Evolutionary conservation across 2,797 vertebrate genomes (phyloP).

Genomic region (Amblyopsis hoosieri): DNA sequence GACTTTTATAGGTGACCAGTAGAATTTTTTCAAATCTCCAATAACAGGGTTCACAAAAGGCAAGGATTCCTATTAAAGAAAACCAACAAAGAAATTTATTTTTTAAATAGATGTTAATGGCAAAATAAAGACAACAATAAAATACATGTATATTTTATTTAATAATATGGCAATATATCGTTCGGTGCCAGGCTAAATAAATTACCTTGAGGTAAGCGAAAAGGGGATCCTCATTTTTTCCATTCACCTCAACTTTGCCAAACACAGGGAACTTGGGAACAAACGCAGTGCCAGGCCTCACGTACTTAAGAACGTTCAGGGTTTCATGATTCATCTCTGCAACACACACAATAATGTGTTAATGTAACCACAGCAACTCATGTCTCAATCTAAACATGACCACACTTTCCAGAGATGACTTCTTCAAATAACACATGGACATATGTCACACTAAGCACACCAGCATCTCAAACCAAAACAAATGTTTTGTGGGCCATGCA

Average conservation of each 20-base stretch:
- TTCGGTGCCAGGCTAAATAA: background rate
- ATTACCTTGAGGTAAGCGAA: constrained; percentile 80
- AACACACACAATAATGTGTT: constrained; percentile 15
- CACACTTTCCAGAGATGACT: no score
- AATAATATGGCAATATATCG: background rate
- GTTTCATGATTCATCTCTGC: constrained; percentile 80
- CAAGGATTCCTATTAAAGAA: constrained; percentile 67
- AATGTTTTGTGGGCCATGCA: no score
- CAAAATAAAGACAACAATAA: constrained; percentile 2
- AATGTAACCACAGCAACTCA: background rate
- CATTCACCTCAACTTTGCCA: constrained; percentile 80
- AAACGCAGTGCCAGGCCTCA: constrained; percentile 79
- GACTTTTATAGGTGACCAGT: constrained; percentile 80
- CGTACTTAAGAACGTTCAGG: constrained; percentile 75
- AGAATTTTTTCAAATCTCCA: constrained; percentile 79
- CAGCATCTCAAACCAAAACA: no score
- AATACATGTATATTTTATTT: background rate
- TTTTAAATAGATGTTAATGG: background rate
- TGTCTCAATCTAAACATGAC: no score
- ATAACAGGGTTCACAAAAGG: constrained; percentile 79
- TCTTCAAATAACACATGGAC: no score
- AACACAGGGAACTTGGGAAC: constrained; percentile 81
- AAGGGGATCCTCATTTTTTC: constrained; percentile 76
- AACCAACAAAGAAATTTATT: constrained; percentile 4
- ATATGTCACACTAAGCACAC: no score